Base-by-base conservation (phyloP, 2,797 vertebrate genomes). In the Chiroxiphia lanceolata region DNA sequence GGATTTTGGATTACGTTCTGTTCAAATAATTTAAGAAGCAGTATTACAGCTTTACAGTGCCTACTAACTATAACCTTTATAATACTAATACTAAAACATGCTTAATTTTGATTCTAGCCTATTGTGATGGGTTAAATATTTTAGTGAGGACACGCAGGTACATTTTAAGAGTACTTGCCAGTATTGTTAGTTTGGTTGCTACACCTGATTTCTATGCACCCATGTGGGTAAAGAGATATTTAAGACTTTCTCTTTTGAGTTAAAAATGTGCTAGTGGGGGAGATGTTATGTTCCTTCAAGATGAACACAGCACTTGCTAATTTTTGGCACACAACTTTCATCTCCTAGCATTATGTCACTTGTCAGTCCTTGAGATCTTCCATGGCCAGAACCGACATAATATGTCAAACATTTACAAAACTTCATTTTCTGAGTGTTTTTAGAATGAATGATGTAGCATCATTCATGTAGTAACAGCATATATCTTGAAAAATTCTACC, bases 381-480 rank as follows among this genome's bases (percentile, higher is more conserved):
- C 83, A 33, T 26, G 56, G 59, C 77, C 95, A 91, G 76, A 93
- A 90, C 42, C 85, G 83, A 92, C 82, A 94, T 79, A 89, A 61
- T 90, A 87, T 71, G 78, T 92, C 84, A 96, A 96, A 96, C 42
- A 89, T 87, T 90, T 93, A 65, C 51, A 87, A 95, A 96, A 57
- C 13, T 85, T 90, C 11, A 11, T 89, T 92, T 78, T 86, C 64
- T 68, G 75, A 91, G 54, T 70, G 51, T 51, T 87, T 90, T 92
- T 89, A 92, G 61, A 87, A 87, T 87, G 89, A 96, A 95, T 65
- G 84, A 50, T 76, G 45, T 20, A 90, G 29, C 38, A 79, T 31
- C 61, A 79, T 80, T 93, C 77, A 77, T 60, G 54, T 38, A 78
- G 34, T 72, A 91, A 76, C 26, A 78, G 13, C n/a, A 79, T 38